Evolutionary conservation across 2,797 vertebrate species (phyloP).

Genomic region (Sitta carolinensis): DNA sequence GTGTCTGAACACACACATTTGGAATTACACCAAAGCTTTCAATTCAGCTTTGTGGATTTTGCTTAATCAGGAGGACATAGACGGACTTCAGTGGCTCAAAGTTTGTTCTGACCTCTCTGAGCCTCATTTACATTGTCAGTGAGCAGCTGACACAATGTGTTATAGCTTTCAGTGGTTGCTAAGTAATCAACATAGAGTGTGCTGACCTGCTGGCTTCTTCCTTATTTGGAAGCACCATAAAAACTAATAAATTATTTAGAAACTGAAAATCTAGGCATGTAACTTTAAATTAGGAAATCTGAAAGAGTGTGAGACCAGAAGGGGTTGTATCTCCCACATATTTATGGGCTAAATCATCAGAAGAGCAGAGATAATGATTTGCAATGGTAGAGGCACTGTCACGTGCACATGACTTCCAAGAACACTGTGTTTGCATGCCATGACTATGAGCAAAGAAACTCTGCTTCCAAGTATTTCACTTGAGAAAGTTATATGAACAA

Average conservation of each 20-base stretch:
- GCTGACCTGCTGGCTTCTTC: neutral
- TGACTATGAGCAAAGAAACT: neutral
- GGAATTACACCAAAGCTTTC: neutral
- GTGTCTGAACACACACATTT: neutral
- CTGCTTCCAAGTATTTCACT: neutral
- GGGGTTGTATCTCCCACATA: fast-evolving
- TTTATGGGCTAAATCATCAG: neutral
- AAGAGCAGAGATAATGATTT: neutral
- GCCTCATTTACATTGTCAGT: neutral
- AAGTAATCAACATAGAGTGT: neutral
- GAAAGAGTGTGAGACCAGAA: neutral
- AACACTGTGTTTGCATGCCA: neutral
- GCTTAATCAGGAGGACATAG: neutral
- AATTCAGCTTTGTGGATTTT: neutral
- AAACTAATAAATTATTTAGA: neutral
- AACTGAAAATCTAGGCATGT: neutral
- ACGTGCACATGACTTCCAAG: neutral
- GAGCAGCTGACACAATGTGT: neutral
- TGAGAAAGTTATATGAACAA: neutral
- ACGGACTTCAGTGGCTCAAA: neutral
- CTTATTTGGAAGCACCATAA: neutral
- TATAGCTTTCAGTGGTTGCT: neutral
- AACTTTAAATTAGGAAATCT: neutral
- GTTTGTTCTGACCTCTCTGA: neutral
- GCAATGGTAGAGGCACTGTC: neutral